Evolutionary conservation across 2,888 invertebrate species (phyloP).

Genomic region (Agrotis clavis): DNA sequence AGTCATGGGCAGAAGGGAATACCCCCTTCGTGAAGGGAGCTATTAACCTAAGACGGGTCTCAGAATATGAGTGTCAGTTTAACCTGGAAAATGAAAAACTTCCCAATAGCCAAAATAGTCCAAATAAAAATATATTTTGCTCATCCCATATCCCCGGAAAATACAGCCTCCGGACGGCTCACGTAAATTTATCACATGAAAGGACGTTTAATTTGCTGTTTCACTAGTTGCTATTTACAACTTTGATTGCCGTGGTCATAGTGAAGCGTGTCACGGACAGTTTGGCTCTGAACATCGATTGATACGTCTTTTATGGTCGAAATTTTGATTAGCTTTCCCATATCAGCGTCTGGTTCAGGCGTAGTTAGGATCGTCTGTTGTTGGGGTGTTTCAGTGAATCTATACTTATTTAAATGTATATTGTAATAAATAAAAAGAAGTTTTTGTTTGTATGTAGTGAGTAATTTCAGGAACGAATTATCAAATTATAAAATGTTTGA

Average conservation of each 20-base stretch:
- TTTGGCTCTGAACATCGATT: conserved; percentile 35
- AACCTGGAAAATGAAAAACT: neutral
- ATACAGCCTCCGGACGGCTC: conserved; percentile 50
- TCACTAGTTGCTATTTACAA: conserved; percentile 89
- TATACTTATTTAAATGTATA: too few relatives aligned
- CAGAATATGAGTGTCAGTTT: too few relatives aligned
- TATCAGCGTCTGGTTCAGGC: conserved; percentile 17
- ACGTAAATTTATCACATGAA: conserved; percentile 83
- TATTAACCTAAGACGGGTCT: too few relatives aligned
- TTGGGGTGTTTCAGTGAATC: neutral
- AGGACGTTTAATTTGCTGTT: conserved; percentile 89
- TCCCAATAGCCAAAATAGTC: neutral
- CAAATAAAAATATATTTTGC: conserved; percentile 15
- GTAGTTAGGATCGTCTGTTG: conserved; percentile 4
- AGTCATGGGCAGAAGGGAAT: too few relatives aligned
- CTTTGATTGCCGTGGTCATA: conserved; percentile 85
- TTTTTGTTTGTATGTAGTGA: too few relatives aligned
- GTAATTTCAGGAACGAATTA: too few relatives aligned
- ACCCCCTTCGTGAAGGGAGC: too few relatives aligned
- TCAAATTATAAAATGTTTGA: too few relatives aligned
- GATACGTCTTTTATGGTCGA: conserved; percentile 43
- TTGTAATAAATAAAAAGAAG: too few relatives aligned
- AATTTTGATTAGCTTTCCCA: conserved; percentile 54
- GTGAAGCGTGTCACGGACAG: conserved; percentile 75
- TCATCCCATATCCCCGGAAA: conserved; percentile 40